Evolutionary conservation across 2,797 vertebrate genomes (phyloP), one percentile per base, ranked within the genome.

Genomic region (Hippopotamyrus pictus): DNA sequence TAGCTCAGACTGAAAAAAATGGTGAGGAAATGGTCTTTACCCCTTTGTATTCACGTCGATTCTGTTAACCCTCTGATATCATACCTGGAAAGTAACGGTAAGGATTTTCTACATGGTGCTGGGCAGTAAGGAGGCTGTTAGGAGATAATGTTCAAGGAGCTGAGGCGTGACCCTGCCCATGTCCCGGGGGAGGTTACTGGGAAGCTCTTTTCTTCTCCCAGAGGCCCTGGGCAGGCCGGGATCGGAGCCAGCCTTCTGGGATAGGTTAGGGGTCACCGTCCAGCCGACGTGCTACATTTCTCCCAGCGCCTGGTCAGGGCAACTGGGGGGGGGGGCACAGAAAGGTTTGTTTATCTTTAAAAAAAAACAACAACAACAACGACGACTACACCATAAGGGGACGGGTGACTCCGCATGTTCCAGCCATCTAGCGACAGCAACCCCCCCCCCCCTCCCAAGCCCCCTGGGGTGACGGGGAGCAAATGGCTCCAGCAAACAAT

Each of bases 401-500:
- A 46, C 7, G 22, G 22, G 82, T 17, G 37, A 51, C 50, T 19
- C 37, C 41, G 44, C 25, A 44, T n/a, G 82, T n/a, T 48, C 59
- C 89, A 85, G 79, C 89, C 65, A 79, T 79, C 83, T 86, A 87
- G 53, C 53, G 8, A 44, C 14, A 44, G 19, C 14, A 87, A 19
- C 22, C 59, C 48, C 17, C 73, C 54, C 22, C 44, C 33, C 22
- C 76, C 46, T 29, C 25, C 59, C n/a, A 17, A 14, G 9, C 22
- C 14, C 57, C 48, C 22, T 25, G 1, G 57, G 33, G 83, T 41
- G 82, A 86, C 48, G 22, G 29, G 89, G 57, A 50, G 88, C 90
- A 86, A 90, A 90, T 87, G 90, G 86, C 73, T 88, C 9, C 37
- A 82, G 41, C 22, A 29, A 87, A 19, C 44, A 48, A 46, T 46